phyloP scores from a whole-genome alignment of 1,140 invertebrate species.

The Hypsibius dujardini region DNA sequence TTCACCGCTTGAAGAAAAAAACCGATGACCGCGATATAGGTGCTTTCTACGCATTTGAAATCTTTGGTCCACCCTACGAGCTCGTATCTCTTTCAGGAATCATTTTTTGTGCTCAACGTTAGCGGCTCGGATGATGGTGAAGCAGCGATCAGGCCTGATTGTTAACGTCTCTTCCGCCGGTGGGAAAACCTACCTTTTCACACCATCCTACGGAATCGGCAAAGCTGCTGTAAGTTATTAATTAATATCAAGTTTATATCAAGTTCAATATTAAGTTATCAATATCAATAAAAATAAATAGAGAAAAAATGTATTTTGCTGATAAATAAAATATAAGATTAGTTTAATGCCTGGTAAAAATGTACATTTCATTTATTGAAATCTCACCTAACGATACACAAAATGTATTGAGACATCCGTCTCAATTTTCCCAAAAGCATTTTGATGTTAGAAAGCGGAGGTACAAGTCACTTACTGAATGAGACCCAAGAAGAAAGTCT shows the following conservation, averaged over 20 bases:
- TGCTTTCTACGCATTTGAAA: background rate
- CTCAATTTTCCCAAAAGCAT: constrained; percentile 1
- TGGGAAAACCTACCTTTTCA: constrained; percentile 35
- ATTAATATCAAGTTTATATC: background rate
- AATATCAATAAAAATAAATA: background rate
- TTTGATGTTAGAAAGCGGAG: background rate
- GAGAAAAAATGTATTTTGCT: background rate
- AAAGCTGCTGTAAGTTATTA: constrained; percentile 25
- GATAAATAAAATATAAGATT: too few relatives aligned
- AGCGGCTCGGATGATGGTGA: constrained; percentile 34
- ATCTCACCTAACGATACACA: too few relatives aligned
- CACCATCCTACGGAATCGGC: constrained; percentile 28
- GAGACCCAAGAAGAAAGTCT: too few relatives aligned
- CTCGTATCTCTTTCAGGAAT: constrained; percentile 27
- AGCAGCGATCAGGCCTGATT: constrained; percentile 33
- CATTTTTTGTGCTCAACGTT: constrained; percentile 35
- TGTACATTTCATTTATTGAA: too few relatives aligned
- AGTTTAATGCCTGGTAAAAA: too few relatives aligned
- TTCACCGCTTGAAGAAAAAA: too few relatives aligned
- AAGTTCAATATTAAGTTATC: background rate
- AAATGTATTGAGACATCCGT: background rate
- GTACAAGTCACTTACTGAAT: too few relatives aligned
- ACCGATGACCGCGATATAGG: too few relatives aligned
- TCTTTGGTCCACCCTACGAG: background rate
- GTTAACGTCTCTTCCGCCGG: constrained; percentile 36